Percentiles rank a stretch among this genome's conserved stretches.
Conservation (phyloP, 2,888 invertebrate species). For the Acanthosepion lycidas region DNA sequence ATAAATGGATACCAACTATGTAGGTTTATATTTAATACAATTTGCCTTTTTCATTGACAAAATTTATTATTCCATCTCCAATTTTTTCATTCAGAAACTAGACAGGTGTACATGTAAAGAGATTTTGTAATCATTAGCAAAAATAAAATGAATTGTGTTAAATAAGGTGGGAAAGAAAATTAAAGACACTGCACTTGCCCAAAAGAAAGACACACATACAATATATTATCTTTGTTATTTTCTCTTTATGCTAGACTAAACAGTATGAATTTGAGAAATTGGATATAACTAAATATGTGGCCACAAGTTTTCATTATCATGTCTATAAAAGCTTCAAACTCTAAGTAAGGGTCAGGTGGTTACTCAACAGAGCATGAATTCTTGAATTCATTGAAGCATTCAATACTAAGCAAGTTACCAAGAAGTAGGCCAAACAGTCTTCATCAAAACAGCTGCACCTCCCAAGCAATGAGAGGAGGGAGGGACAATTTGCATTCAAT, state of each 20-base stretch:
- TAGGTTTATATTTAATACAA: no score
- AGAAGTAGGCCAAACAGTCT: neutral
- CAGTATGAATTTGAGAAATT: neutral
- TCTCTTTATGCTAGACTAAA: neutral
- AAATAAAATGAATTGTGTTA: neutral
- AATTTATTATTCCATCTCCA: no score
- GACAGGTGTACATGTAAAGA: neutral
- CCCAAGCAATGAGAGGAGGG: neutral
- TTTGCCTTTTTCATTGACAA: no score
- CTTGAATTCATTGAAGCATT: neutral
- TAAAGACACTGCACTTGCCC: neutral
- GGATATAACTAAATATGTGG: neutral
- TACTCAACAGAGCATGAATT: neutral
- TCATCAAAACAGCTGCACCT: neutral
- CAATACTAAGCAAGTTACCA: neutral
- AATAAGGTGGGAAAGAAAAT: neutral
- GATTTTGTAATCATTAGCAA: neutral
- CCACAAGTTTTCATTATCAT: neutral
- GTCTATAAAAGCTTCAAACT: neutral
- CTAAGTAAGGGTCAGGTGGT: neutral
- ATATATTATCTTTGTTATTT: neutral
- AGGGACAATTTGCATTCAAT: neutral
- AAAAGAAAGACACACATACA: neutral
- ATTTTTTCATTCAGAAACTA: neutral
- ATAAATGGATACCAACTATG: no score